Evolutionary conservation across 2,888 invertebrate species (phyloP).

Genomic region (Plagodis dolabraria): DNA sequence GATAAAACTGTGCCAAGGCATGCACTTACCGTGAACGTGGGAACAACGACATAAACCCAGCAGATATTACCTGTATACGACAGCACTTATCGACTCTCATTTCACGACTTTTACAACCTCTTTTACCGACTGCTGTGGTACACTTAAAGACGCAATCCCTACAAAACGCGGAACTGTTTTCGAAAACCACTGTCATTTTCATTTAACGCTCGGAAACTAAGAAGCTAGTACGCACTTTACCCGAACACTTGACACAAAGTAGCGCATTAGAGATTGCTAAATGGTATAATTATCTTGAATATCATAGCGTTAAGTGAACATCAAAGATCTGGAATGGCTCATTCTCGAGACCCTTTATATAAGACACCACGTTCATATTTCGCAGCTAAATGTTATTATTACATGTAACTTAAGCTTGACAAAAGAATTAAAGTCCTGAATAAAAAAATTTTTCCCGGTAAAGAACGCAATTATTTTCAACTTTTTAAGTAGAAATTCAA

Average conservation of each 20-base stretch:
- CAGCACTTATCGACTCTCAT: conserved; percentile 26
- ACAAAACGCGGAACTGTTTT: conserved; percentile 12
- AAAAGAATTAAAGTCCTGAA: conserved; percentile 1
- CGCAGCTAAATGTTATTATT: conserved; percentile 10
- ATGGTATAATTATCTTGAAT: conserved; percentile 37
- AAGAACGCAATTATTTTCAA: conserved; percentile 25
- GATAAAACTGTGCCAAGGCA: conserved; percentile 55
- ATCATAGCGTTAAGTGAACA: conserved; percentile 34
- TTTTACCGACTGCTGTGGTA: conserved; percentile 9
- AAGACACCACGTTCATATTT: conserved; percentile 17
- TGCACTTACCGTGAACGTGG: conserved; percentile 45
- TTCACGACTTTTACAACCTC: conserved; percentile 16
- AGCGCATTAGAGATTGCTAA: conserved; percentile 37
- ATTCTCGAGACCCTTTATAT: conserved; percentile 27
- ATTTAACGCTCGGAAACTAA: conserved; percentile 29
- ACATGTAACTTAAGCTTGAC: conserved; percentile 4
- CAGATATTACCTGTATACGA: conserved; percentile 10
- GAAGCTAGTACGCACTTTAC: conserved; percentile 27
- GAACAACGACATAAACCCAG: conserved; percentile 18
- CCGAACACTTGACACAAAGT: conserved; percentile 33
- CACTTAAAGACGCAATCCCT: conserved; percentile 14
- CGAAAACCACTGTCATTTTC: conserved; percentile 25
- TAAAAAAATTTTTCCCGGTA: conserved; percentile 10
- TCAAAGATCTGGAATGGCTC: conserved; percentile 31
- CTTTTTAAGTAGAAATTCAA: conserved; percentile 24